Base-by-base conservation (phyloP, 2,113 vertebrate genomes). In the Anolis sagrei region DNA sequence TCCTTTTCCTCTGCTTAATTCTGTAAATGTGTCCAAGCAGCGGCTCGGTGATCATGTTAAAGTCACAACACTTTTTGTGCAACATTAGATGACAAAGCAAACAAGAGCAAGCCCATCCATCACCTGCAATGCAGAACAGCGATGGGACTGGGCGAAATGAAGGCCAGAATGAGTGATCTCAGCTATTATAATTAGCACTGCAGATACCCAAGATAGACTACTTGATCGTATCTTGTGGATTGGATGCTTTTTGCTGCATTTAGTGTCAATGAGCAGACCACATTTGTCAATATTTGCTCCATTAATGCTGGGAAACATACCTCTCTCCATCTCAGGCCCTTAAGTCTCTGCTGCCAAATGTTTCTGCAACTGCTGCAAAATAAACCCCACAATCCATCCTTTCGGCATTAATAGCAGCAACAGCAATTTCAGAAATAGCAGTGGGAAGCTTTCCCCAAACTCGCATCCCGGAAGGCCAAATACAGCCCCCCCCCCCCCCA, bases 61-160 rank as follows among this genome's bases (percentile, higher is more conserved):
- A 48, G 73, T n/a, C 44, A 66, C 27, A 66, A 77, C 77, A 85
- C 61, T 90, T 62, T 68, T n/a, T 25, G 27, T 11, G 85, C 78
- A 86, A 73, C 4, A 5, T 39, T n/a, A 79, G 0, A 2, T 85
- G 87, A 1, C 66, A 73, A 66, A 44, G 19, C 48, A 61, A 66
- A 2, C 34, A 25, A 32, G 54, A 82, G 90, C 88, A 87, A 87
- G 61, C 66, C n/a, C 70, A 78, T 85, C 44, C 90, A 86, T 84
- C 91, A 91, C 44, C 66, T 64, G 58, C 74, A 0, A 58, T 81
- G 79, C 87, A 34, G 2, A 70, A 75, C 34, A 29, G 25, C 64
- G 72, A 1, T 14, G n/a, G 61, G 74, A 80, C 29, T 82, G 69
- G 0, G 1, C 23, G 36, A 86, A 92, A 79, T 77, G n/a, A 88